Evolutionary conservation across 2,888 invertebrate species (phyloP), one percentile per base, ranked within the genome.

Genomic region (Copidosoma aretas): DNA sequence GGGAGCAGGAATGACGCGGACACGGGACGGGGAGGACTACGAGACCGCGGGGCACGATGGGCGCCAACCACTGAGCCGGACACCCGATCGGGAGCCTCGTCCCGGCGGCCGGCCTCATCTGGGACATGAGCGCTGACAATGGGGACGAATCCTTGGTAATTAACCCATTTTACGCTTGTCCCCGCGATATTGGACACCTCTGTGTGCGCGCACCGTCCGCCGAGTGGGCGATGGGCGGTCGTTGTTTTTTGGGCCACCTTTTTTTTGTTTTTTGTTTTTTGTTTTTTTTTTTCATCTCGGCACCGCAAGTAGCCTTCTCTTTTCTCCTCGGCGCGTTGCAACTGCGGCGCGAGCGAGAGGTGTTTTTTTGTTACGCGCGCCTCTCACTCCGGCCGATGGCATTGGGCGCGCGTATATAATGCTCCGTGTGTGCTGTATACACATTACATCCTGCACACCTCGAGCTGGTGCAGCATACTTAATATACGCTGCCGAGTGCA

Each of bases 101-200:
- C 41, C 39, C 32, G 22, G 3, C 77, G 77, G 76, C 75, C 76
- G 75, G 79, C 77, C 76, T 79, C 79, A 76, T 77, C 77, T 76
- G 79, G 82, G 82, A 79, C 81, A 83, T 83, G 82, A 83, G 80
- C 82, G 80, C 80, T 82, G 82, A 82, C 80, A 83, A 83, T 83
- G 83, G 80, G 78, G 83, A 83, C 77, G 83, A 83, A 80, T 83
- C 83, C 82, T 82, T 83, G 83, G 83, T 83, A 81, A 82, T 79
- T 79, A 78, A 77, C 70, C 17, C 46, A 3, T 21, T 46, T 22
- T 21, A 17, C n/a, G 60, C n/a, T 61, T 39, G n/a, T n/a, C n/a
- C n/a, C n/a, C n/a, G n/a, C n/a, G n/a, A n/a, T n/a, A n/a, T n/a
- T n/a, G n/a, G n/a, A n/a, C n/a, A n/a, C 52, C 41, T 32, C 57